A percentile compares a stretch with the other conserved stretches of the same genome.
Evolutionary conservation across 1,140 invertebrate genomes (phyloP).

Genomic region (Pogonognathellus flavescens): DNA sequence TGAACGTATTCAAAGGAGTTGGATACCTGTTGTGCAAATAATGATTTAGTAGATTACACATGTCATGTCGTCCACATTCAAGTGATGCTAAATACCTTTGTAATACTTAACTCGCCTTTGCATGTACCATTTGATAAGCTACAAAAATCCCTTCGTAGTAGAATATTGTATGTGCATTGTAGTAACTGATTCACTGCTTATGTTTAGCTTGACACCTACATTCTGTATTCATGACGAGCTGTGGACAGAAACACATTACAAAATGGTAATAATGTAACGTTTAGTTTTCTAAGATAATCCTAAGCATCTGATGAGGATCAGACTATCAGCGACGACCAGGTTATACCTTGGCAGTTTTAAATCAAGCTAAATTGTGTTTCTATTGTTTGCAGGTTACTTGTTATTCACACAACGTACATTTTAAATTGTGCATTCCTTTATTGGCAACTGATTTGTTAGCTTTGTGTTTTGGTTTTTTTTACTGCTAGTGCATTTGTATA

Average conservation of each 20-base stretch:
- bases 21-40: conserved; percentile 46
- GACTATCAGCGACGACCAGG: not conserved
- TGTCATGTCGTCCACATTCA: conserved; percentile 37
- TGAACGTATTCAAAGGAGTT: conserved; percentile 18
- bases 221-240: too few species aligned
- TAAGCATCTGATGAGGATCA: too few species aligned
- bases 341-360: not conserved
- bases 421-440: conserved; percentile 15
- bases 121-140: not conserved
- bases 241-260: too few species aligned
- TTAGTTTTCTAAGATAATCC: too few species aligned
- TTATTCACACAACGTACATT: conserved; percentile 22
- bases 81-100: conserved; percentile 17
- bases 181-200: conserved; percentile 7
- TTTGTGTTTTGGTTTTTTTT: not conserved
- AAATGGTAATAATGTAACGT: too few species aligned
- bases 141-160: not conserved
- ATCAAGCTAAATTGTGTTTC: conserved; percentile 23
- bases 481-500: not conserved
- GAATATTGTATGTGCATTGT: not conserved
- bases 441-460: not conserved
- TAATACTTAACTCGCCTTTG: not conserved
- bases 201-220: not conserved
- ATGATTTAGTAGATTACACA: conserved; percentile 47
- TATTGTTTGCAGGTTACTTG: conserved; percentile 23